Evolutionary conservation across 2,113 vertebrate species (phyloP).

Genomic region (Cichladusa arquata): DNA sequence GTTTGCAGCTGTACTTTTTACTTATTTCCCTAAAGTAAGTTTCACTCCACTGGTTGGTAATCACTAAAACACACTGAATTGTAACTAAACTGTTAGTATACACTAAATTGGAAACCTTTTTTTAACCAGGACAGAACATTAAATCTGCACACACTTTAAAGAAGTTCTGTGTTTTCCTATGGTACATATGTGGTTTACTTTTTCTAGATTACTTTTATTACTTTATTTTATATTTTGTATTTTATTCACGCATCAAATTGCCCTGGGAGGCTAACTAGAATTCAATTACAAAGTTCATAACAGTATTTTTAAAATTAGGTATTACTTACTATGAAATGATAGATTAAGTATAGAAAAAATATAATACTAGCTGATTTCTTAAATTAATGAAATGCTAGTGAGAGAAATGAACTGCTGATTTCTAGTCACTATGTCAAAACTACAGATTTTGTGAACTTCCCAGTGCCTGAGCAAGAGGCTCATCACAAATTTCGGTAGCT

Average conservation of each 20-base stretch:
- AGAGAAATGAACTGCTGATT: not conserved
- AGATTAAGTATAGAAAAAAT: not conserved
- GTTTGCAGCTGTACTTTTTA: constrained; percentile 48
- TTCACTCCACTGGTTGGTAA: constrained; percentile 17
- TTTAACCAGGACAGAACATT: not conserved
- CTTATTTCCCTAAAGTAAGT: constrained; percentile 35
- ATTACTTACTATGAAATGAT: not conserved
- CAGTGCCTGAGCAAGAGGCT: not conserved
- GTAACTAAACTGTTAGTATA: constrained; percentile 10
- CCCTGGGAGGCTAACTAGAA: not conserved
- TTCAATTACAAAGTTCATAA: not conserved
- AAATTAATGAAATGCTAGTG: not conserved
- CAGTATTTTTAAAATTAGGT: not conserved
- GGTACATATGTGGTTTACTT: not conserved
- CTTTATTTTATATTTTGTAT: not conserved
- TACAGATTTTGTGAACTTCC: not conserved
- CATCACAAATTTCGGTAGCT: not conserved
- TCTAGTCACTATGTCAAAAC: not conserved
- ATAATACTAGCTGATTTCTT: not conserved
- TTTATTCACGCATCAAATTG: not conserved
- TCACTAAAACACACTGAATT: constrained; percentile 34
- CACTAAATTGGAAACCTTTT: not conserved
- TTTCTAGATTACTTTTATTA: not conserved
- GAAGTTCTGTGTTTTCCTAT: not conserved
- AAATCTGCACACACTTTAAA: not conserved